A percentile compares a stretch with the other conserved stretches of the same genome.
Conservation (phyloP, 2,797 vertebrate genomes). For the Apogon talboti region DNA sequence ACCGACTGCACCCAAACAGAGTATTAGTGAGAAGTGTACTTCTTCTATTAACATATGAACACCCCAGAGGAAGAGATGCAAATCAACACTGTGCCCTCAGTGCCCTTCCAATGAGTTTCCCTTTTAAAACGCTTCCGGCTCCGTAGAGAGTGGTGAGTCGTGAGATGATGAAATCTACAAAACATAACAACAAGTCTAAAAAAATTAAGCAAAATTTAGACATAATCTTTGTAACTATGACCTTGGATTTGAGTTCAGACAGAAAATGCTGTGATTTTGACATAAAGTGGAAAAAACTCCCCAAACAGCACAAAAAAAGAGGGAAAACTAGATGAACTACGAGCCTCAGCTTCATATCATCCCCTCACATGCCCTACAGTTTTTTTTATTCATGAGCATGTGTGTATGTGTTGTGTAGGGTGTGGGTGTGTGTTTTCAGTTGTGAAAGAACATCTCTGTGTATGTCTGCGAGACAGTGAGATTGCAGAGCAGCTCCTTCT, state of each 20-base stretch:
- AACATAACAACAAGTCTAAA: neutral
- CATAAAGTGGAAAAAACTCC: neutral
- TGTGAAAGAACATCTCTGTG: conserved; percentile 28
- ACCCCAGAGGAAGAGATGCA: conserved; percentile 26
- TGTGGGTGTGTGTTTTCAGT: conserved; percentile 26
- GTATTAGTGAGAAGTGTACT: neutral
- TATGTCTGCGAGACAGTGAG: conserved; percentile 1
- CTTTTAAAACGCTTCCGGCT: conserved; percentile 9
- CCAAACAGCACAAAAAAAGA: conserved; percentile 20
- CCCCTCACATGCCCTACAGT: conserved; percentile 29
- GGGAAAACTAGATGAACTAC: conserved; percentile 16
- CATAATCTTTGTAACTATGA: no score
- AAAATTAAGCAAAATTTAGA: no score
- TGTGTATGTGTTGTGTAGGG: conserved; percentile 20
- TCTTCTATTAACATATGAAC: conserved; percentile 15
- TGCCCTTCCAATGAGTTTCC: conserved; percentile 9
- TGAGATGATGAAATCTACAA: conserved; percentile 15
- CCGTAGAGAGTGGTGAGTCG: conserved; percentile 3
- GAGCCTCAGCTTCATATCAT: conserved; percentile 11
- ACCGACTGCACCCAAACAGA: neutral
- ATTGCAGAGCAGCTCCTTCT: neutral
- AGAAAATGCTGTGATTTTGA: no score
- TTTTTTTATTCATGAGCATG: conserved; percentile 53
- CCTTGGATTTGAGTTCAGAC: no score
- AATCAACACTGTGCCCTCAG: conserved; percentile 19